Evolutionary conservation across 2,888 invertebrate genomes (phyloP), one percentile per base, ranked within the genome.

Genomic region (Plebejus melissa): DNA sequence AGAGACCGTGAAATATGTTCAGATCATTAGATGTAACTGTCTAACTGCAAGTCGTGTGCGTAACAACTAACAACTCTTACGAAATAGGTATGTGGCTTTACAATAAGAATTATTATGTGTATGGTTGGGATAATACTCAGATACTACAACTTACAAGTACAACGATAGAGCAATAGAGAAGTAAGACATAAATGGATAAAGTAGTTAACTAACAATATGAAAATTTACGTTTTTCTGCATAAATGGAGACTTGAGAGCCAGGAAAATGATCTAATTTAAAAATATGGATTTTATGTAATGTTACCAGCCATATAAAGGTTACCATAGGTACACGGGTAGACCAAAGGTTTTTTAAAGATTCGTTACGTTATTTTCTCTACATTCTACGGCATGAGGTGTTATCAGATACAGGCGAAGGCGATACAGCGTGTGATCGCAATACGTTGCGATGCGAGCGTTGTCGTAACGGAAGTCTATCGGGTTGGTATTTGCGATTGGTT

Each of bases 1-100:
- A 77, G 78, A 78, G 77, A 76, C 79, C 79, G 80, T 81, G 80
- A 79, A 81, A 80, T 79, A 79, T 78, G 78, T 79, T 72, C 74
- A 76, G 78, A 80, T 80, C 80, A 78, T 79, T 80, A 77, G 72
- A 32, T 38, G 32, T 74, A 69, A 38, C 38, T 28, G 38, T 41
- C 22, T 3, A 38, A 16, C 69, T 28, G 7, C 69, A 36, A 69
- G 22, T 58, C 7, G 58, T 1, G 60, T 28, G 28, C 60, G 28
- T 60, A 60, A 65, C 65, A 32, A 5, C 13, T 60, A 60, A 65
- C 65, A 65, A 5, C 13, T 32, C 11, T 65, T 65, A 65, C 65
- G 65, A 32, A 65, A 36, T 16, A 13, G 65, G 65, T 65, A 65
- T 32, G 60, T 28, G 11, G 32, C 13, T 32, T 32, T 58, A 58